Evolutionary conservation across 2,888 invertebrate genomes (phyloP), one percentile per base, ranked within the genome.

Genomic region (Strigamia maritima): DNA sequence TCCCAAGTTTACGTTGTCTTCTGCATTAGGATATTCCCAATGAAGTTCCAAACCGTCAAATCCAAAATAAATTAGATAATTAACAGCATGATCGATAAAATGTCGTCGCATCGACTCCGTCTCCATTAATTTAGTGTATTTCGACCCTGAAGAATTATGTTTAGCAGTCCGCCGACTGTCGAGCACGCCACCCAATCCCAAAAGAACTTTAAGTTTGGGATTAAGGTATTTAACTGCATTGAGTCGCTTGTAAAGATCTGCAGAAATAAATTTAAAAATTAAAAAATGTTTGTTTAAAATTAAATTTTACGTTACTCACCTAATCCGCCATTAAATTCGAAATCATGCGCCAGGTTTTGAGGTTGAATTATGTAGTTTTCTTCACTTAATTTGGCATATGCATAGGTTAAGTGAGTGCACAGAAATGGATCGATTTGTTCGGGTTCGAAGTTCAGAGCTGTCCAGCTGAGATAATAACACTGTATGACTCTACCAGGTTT

Each of bases 331-430:
- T 49, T 49, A n/a, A 19, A 16, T 12, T 26, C 31, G 12, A 77
- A 28, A 60, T 77, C 77, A 16, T 54, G 60, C 1, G 10, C 49
- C 6, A 49, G 44, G n/a, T 77, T 54, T 19, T n/a, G 26, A 1
- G 77, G 54, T 77, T 44, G 16, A 28, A 77, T 77, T 44, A 54
- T 24, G 26, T 24, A 49, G 16, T 26, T 65, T 6, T 44, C 28
- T 28, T 80, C 77, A 19, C 79, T 79, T 1, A 81, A 49, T 49
- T 49, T 44, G 19, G 81, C 81, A 28, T 77, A 81, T 38, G 80
- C 79, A 75, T 80, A 81, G n/a, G 77, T 75, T 0, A 81, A 70
- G 31, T 81, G 81, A 19, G 79, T 81, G 75, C 80, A 80, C n/a
- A 81, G 44, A 22, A 79, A 77, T 19, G 81, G 81, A 54, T 81